Conservation (phyloP, 1,140 invertebrate species). For the Cydia splendana region DNA sequence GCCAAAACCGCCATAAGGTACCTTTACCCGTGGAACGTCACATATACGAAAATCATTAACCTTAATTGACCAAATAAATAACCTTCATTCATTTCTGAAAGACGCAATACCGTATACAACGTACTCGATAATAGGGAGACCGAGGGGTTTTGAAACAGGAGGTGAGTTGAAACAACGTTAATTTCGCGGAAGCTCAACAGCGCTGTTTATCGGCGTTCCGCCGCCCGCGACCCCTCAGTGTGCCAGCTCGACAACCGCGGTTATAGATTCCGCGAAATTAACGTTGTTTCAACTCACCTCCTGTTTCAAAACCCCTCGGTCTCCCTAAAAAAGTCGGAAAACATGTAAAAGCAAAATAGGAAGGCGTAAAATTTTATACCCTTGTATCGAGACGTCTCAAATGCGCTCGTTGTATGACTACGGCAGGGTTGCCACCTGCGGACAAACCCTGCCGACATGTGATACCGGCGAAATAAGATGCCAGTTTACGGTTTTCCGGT, state of each 20-base stretch:
- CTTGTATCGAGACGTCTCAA: conserved; percentile 31
- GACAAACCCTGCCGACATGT: not conserved
- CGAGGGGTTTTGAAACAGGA: too few species aligned
- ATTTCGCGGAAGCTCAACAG: too few species aligned
- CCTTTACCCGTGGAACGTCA: too few species aligned
- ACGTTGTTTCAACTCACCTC: too few species aligned
- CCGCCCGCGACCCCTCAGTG: too few species aligned
- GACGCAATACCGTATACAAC: not conserved
- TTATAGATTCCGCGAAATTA: too few species aligned
- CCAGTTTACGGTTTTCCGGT: not conserved
- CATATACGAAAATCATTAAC: too few species aligned
- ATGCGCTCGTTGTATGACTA: conserved; percentile 21
- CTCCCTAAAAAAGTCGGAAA: conserved; percentile 22
- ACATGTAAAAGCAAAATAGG: conserved; percentile 22
- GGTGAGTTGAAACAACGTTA: too few species aligned
- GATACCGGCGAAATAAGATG: not conserved
- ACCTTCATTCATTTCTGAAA: not conserved
- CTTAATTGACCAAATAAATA: not conserved
- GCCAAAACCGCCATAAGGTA: too few species aligned
- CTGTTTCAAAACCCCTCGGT: too few species aligned
- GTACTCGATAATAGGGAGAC: conserved; percentile 29
- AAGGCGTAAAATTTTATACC: conserved; percentile 29
- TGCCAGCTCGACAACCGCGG: too few species aligned
- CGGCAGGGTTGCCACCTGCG: not conserved
- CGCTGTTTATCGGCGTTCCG: too few species aligned